Conservation (phyloP, 2,113 vertebrate species). For the Channa argus region DNA sequence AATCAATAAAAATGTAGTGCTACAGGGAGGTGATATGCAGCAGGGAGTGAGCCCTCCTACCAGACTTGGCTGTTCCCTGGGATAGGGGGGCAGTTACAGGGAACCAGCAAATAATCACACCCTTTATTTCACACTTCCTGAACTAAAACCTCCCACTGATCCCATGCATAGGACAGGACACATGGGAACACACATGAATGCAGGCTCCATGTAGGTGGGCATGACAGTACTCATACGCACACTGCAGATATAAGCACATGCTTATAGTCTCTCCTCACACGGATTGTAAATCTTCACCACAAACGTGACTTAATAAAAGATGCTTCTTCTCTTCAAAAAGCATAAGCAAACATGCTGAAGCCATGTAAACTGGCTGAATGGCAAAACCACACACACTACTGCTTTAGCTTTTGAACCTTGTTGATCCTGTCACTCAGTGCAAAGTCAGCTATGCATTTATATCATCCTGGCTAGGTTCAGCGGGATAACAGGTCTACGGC, state of each 20-base stretch:
- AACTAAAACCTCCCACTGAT: constrained; percentile 14
- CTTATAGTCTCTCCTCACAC: neutral
- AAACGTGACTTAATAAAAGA: neutral
- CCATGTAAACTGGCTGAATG: neutral
- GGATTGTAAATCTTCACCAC: neutral
- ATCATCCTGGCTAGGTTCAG: neutral
- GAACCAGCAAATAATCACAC: constrained; percentile 23
- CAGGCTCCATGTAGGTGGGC: neutral
- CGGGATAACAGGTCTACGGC: neutral
- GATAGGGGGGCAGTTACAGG: neutral
- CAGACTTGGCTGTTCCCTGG: constrained; percentile 6
- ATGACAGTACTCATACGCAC: neutral
- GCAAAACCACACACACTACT: neutral
- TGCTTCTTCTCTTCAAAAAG: neutral
- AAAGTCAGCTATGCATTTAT: neutral
- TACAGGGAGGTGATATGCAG: constrained; percentile 2
- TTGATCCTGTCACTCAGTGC: neutral
- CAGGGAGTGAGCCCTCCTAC: constrained; percentile 15
- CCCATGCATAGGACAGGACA: constrained; percentile 22
- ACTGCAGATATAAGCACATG: constrained; percentile 16
- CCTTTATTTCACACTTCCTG: constrained; percentile 7
- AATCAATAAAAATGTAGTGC: constrained; percentile 22
- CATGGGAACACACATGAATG: neutral
- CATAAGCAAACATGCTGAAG: neutral
- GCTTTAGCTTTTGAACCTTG: neutral